phyloP scores from a whole-genome alignment of 2,113 vertebrate genomes.

The Chauna torquata region DNA sequence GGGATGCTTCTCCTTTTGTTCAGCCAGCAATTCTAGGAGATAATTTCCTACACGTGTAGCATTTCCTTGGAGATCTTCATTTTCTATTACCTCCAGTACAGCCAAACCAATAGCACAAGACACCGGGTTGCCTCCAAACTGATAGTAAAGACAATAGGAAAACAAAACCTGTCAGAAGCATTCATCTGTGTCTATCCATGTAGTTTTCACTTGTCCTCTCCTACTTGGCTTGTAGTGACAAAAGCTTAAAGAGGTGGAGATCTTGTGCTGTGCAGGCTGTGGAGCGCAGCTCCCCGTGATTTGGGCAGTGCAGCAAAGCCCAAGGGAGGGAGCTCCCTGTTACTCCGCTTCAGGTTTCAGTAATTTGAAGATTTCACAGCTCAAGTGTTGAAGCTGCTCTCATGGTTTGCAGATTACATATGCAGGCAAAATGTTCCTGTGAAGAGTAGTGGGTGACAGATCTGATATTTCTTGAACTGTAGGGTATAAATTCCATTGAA shows the following conservation, averaged over 20 bases:
- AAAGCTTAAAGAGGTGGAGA: background rate
- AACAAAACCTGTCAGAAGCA: background rate
- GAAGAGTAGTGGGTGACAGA: background rate
- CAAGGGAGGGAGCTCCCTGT: background rate
- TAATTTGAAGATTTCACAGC: background rate
- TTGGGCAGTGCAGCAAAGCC: background rate
- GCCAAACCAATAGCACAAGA: constrained; percentile 93
- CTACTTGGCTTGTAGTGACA: background rate
- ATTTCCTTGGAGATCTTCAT: constrained; percentile 90
- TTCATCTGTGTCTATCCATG: background rate
- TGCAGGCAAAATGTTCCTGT: background rate
- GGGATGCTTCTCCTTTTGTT: constrained; percentile 86
- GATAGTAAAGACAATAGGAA: background rate
- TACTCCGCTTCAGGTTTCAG: background rate
- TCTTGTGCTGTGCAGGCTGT: background rate
- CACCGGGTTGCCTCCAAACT: constrained; percentile 98
- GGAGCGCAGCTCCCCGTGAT: background rate
- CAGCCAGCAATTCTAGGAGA: constrained; percentile 79
- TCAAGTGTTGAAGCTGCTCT: background rate
- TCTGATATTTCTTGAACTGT: background rate
- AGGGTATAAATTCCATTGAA: background rate
- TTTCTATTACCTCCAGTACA: constrained; percentile 89
- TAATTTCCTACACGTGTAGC: constrained; percentile 86
- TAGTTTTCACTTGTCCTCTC: background rate
- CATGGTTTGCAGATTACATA: background rate